Conservation (phyloP, 2,888 invertebrate genomes). For the Tethea ocularis region DNA sequence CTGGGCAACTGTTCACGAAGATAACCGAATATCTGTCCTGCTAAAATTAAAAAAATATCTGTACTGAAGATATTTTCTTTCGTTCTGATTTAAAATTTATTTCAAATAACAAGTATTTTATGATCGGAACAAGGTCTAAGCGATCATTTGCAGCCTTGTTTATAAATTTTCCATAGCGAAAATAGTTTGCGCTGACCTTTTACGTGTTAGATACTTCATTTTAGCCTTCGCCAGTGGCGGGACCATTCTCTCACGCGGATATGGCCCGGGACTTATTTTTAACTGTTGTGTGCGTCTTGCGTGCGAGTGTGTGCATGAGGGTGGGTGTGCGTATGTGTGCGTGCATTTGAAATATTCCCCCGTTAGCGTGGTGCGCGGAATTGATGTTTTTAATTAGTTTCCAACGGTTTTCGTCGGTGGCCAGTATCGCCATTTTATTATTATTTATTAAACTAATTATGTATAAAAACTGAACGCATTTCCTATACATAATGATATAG, state of each 20-base stretch:
- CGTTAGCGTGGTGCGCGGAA: slow-evolving; percentile 70
- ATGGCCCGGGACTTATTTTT: slow-evolving; percentile 77
- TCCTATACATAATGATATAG: slow-evolving; percentile 13
- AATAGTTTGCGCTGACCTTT: slow-evolving; percentile 19
- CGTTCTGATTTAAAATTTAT: neutral
- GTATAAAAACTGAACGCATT: slow-evolving; percentile 18
- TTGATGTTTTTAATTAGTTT: slow-evolving; percentile 84
- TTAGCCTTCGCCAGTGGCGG: slow-evolving; percentile 34
- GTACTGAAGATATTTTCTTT: neutral
- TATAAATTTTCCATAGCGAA: slow-evolving; percentile 16
- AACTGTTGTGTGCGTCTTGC: slow-evolving; percentile 71
- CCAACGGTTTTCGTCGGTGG: slow-evolving; percentile 77
- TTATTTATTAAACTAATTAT: slow-evolving; percentile 57
- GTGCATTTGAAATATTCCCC: slow-evolving; percentile 79
- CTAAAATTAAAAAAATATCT: slow-evolving; percentile 12
- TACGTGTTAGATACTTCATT: slow-evolving; percentile 47
- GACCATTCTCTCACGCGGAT: slow-evolving; percentile 77
- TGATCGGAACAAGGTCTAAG: neutral
- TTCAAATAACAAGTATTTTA: neutral
- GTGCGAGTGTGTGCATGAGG: slow-evolving; percentile 53
- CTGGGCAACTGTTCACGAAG: slow-evolving; percentile 56
- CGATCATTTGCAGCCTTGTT: neutral
- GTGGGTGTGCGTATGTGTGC: slow-evolving; percentile 60
- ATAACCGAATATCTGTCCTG: slow-evolving; percentile 54
- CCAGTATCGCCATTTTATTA: slow-evolving; percentile 65